These are phyloP conservation scores for Anhinga anhinga DNA, from an alignment of 2,113 vertebrate genomes.

Conservation along the genomic window DNA sequence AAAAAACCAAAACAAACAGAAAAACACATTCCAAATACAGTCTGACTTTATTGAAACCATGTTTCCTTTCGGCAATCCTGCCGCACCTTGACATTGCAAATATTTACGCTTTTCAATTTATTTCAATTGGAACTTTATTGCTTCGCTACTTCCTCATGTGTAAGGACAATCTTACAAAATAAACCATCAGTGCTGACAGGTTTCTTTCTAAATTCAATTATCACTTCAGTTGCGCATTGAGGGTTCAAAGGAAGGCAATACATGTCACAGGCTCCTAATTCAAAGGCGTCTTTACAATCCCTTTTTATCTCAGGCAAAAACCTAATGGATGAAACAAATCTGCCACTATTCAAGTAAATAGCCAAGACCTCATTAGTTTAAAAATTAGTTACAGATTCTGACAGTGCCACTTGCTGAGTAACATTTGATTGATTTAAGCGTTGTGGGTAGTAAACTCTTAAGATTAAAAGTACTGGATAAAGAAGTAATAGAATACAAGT, in stretches of 20 bases:
- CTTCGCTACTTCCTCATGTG: neutral
- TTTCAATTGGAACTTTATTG: neutral
- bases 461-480: neutral
- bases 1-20: neutral
- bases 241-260: neutral
- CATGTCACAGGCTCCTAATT: neutral
- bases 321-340: neutral
- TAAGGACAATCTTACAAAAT: neutral
- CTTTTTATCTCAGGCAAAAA: neutral
- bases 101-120: neutral
- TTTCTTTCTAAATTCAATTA: neutral
- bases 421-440: neutral
- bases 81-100: neutral
- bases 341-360: neutral
- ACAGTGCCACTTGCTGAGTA: neutral
- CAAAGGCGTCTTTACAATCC: neutral
- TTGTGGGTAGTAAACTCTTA: neutral
- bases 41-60: neutral
- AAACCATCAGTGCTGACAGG: neutral
- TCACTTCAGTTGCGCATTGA: neutral
- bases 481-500: neutral
- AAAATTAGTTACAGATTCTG: neutral
- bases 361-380: neutral
- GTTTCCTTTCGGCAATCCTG: neutral
- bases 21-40: neutral